Percentiles rank a stretch among this genome's conserved stretches.
These are phyloP conservation scores for Ptilodon capucinus DNA, from an alignment of 2,888 invertebrate genomes.

Conservation along the genomic window DNA sequence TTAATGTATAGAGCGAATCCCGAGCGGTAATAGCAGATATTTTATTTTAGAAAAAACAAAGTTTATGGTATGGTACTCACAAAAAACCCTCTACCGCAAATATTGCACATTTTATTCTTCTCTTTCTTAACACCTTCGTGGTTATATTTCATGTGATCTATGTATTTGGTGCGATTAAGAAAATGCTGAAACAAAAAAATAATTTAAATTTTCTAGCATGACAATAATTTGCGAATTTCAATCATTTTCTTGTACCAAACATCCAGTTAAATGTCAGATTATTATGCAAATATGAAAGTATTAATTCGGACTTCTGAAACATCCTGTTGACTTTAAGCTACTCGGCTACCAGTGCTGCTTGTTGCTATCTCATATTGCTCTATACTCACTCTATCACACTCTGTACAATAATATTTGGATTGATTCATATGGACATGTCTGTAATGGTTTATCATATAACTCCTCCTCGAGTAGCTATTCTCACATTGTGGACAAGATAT, in stretches of 20 bases:
- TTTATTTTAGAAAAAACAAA: too few species aligned
- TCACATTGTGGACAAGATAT: constrained; percentile 35
- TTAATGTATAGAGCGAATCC: too few species aligned
- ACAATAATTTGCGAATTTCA: too few species aligned
- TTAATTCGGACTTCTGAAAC: too few species aligned
- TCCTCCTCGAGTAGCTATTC: constrained; percentile 29
- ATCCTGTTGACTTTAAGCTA: too few species aligned
- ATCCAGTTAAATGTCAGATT: too few species aligned
- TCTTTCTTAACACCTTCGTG: constrained; percentile 33
- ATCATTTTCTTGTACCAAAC: too few species aligned
- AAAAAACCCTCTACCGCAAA: constrained; percentile 46
- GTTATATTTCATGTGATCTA: constrained; percentile 33
- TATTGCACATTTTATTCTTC: constrained; percentile 46
- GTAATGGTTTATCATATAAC: constrained; percentile 49
- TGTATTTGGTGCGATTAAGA: constrained; percentile 16
- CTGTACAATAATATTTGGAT: constrained; percentile 32
- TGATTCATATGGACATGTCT: constrained; percentile 39
- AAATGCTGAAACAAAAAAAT: constrained; percentile 18
- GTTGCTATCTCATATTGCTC: too few species aligned
- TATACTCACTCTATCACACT: background rate
- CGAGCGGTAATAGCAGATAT: too few species aligned
- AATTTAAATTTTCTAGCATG: background rate
- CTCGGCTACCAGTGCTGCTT: too few species aligned
- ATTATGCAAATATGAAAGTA: too few species aligned
- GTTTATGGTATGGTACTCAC: constrained; percentile 31